Evolutionary conservation across 2,888 invertebrate genomes (phyloP).

Genomic region (Cosmorhoe ocellata): DNA sequence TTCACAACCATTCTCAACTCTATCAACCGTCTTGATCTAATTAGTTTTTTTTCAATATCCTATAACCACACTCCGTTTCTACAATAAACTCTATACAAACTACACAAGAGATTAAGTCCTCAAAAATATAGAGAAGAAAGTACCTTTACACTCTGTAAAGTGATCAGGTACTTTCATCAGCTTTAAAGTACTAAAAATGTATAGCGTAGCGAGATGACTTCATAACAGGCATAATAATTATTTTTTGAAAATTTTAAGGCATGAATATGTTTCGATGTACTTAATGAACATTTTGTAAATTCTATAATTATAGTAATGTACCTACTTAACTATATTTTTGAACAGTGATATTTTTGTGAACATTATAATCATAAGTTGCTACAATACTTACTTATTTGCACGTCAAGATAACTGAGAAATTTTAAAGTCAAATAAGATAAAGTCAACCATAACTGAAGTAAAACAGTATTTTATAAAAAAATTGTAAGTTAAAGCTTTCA

Average conservation of each 20-base stretch:
- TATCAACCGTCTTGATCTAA: slow-evolving; percentile 43
- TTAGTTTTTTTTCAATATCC: slow-evolving; percentile 26
- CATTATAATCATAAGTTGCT: background rate
- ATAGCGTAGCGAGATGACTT: slow-evolving; percentile 11
- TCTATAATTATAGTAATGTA: background rate
- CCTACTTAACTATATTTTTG: background rate
- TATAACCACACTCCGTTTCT: slow-evolving; percentile 33
- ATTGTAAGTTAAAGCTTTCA: no score
- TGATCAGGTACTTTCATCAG: slow-evolving; percentile 21
- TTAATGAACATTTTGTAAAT: slow-evolving; percentile 19
- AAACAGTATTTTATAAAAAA: no score
- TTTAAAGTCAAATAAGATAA: no score
- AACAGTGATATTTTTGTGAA: slow-evolving; percentile 14
- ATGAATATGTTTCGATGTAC: slow-evolving; percentile 36
- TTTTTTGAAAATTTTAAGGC: slow-evolving; percentile 30
- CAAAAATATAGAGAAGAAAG: slow-evolving; percentile 27
- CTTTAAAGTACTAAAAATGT: slow-evolving; percentile 14
- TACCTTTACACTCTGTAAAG: slow-evolving; percentile 12
- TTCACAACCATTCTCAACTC: slow-evolving; percentile 68
- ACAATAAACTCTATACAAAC: slow-evolving; percentile 36
- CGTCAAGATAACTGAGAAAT: no score
- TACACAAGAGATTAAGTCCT: slow-evolving; percentile 39
- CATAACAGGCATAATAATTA: slow-evolving; percentile 26
- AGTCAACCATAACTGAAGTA: no score
- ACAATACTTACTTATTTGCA: background rate